Evolutionary conservation across 2,113 vertebrate species (phyloP), one percentile per base, ranked within the genome.

Genomic region (Prochilodus magdalenae): DNA sequence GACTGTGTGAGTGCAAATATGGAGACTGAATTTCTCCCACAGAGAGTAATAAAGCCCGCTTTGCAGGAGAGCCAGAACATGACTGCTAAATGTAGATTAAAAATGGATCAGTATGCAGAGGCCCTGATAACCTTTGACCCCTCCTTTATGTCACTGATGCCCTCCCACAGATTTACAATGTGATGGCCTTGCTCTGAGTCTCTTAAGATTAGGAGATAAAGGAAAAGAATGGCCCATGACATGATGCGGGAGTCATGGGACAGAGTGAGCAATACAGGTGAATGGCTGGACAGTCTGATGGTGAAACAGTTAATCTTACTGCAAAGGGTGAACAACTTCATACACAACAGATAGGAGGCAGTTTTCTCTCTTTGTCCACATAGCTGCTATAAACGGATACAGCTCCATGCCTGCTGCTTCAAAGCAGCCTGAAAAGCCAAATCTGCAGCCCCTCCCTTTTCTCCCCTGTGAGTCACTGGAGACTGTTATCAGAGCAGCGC

Each of bases 401-500:
- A 82, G 81, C 79, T 57, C 53, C 57, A 63, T 72, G 66, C 47
- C 53, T 49, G 57, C 72, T 77, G 87, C 90, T 91, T 93, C 89
- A 92, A 92, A 91, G 83, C 63, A 70, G 78, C 84, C 81, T 80
- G 72, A 63, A 62, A 40, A 74, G 81, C 73, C 36, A 71, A 84
- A 84, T 77, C 84, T 84, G 84, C 63, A 59, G 79, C 85, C 44
- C 29, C 79, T 74, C 73, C 53, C 85, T 80, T 44, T 73, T 75
- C 60, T 62, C 40, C 69, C 77, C 73, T 81, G 40, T 62, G 33
- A 75, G 65, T 77, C 65, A 26, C 49, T 15, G 72, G 65, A 83
- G 33, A 53, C 75, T 83, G 91, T 93, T 94, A 94, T 94, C 94
- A 86, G 86, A 73, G 55, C 66, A 78, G 77, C 79, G 82, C 94